Conservation (phyloP, 2,797 vertebrate species). For the Falco concolor region DNA sequence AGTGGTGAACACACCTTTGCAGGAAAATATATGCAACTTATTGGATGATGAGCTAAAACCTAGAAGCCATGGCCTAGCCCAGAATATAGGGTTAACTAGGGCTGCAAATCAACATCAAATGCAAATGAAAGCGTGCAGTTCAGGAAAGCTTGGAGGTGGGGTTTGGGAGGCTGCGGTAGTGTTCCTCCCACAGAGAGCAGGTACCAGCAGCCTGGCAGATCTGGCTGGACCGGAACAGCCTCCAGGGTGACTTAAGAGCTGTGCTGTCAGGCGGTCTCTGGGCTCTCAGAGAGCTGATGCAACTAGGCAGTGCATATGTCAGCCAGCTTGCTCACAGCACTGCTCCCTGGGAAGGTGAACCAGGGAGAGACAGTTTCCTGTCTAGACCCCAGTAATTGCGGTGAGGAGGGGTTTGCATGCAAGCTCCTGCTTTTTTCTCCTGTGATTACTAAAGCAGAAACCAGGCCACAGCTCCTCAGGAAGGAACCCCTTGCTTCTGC, state of each 20-base stretch:
- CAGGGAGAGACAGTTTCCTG: not conserved
- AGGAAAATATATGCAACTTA: not conserved
- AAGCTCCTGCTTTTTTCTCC: not conserved
- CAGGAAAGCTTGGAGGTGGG: not conserved
- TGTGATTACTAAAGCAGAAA: not conserved
- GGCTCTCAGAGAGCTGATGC: not conserved
- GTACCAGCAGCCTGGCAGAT: not conserved
- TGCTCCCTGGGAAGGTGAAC: not conserved
- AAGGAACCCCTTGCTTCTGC: not conserved
- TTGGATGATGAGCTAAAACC: not conserved
- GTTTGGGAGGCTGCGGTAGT: not conserved
- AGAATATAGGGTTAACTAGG: not conserved
- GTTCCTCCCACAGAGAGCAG: not conserved
- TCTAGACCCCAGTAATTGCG: constrained; percentile 21
- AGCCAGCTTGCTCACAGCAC: not conserved
- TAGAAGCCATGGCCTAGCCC: not conserved
- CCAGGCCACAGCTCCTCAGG: not conserved
- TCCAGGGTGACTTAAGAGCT: not conserved
- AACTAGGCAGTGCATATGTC: not conserved
- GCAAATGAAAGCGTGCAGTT: not conserved
- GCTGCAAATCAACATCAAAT: not conserved
- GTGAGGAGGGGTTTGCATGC: not conserved
- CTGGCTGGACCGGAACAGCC: not conserved
- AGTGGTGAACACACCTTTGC: not conserved
- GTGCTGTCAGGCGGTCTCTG: not conserved